Evolutionary conservation across 2,797 vertebrate genomes (phyloP), one percentile per base, ranked within the genome.

Genomic region (Typhlichthys subterraneus): DNA sequence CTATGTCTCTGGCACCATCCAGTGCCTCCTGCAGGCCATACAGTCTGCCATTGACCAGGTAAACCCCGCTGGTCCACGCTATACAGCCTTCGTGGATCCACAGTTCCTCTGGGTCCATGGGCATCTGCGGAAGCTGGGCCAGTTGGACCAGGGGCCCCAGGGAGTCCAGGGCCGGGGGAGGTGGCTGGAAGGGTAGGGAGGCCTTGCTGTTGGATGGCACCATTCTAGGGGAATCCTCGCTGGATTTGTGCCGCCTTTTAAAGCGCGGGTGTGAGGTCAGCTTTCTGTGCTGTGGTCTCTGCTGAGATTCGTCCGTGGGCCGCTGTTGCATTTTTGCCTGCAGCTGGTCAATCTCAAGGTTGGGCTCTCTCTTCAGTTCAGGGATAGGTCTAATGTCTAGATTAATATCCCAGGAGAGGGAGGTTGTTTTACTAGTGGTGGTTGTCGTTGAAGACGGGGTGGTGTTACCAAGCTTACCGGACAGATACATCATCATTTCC

Each of bases 31-130:
- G 97, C 81, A 99, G 93, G 85, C 98, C 98, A n/a, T 98, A 98
- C 73, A 99, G 94, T 81, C 92, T 95, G 85, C 98, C 98, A 63
- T 95, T 98, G 88, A 99, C 97, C 78, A 99, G 94, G 90, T 96
- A 99, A 86, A 99, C 94, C 59, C 97, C 98, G 84, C 97, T 99
- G 90, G 98, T 95, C 98, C 98, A 99, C 82, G 96, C 95, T 70
- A 99, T 96, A 82, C 98, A 99, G 80, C 95, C 94, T 90, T 98
- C 97, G 0, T 99, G 98, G 80, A 98, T 94, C 97, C 98, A 99
- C 90, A 99, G 94, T 94, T 99, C 98, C 86, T 98, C 95, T 53
- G 96, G 96, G 91, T 99, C 97, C 89, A 99, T 95, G 93, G 97
- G 97, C 94, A 99, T 95, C 92, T 97, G 93, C 83, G 97, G 93